These are phyloP conservation scores for Habropoda laboriosa DNA, from an alignment of 1,140 invertebrate genomes.

Conservation along the genomic window DNA sequence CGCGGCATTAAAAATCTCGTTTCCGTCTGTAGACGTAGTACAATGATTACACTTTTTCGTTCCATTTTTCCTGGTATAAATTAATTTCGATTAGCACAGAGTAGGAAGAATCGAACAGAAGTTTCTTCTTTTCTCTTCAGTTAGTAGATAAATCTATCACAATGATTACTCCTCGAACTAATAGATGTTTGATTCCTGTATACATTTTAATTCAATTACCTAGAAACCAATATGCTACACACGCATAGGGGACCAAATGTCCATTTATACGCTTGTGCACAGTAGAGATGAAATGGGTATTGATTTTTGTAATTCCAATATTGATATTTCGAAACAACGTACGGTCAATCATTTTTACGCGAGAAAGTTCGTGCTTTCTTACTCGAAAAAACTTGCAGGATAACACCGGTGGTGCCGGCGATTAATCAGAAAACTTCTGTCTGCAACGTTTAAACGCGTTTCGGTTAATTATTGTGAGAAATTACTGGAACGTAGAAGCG, in stretches of 20 bases:
- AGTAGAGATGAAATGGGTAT: conserved; percentile 28
- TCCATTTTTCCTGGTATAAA: not conserved
- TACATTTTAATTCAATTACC: conserved; percentile 38
- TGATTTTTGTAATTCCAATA: conserved; percentile 35
- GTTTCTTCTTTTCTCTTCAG: too few relatives aligned
- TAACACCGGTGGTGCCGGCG: not conserved
- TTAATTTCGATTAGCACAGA: not conserved
- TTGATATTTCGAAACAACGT: not conserved
- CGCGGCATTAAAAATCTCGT: not conserved
- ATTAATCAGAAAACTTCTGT: not conserved
- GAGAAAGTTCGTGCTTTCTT: not conserved
- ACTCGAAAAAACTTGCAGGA: not conserved
- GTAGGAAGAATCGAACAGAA: not conserved
- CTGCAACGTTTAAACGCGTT: not conserved
- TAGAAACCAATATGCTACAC: not conserved
- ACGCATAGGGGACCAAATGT: not conserved
- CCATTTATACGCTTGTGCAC: not conserved
- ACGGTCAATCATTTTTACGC: not conserved
- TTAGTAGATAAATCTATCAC: not conserved
- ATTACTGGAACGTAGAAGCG: not conserved
- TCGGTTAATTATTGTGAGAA: not conserved
- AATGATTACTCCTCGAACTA: not conserved
- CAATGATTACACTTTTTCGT: not conserved
- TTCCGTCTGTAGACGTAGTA: not conserved
- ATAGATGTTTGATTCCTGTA: not conserved